phyloP scores from a whole-genome alignment of 2,888 invertebrate species.

The Thelaira solivaga region DNA sequence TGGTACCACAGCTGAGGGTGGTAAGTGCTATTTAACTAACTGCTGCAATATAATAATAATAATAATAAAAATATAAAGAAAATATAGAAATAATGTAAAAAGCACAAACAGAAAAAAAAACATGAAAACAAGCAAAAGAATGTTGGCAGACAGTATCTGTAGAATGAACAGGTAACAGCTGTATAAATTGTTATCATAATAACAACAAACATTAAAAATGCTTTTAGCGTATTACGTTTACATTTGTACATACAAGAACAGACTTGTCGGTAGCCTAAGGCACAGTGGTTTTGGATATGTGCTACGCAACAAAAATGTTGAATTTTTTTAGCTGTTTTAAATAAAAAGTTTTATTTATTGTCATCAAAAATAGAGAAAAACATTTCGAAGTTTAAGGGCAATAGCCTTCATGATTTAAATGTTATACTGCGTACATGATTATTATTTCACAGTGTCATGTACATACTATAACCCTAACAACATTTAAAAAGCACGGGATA shows the following conservation, averaged over 20 bases:
- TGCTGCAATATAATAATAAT: conserved; percentile 30
- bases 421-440: no score
- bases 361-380: no score
- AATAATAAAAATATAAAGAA: conserved; percentile 1
- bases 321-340: no score
- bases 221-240: conserved; percentile 56
- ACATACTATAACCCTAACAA: no score
- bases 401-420: no score
- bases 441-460: no score
- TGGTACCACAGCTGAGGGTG: conserved; percentile 90
- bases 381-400: no score
- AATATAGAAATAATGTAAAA: conserved; percentile 12
- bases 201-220: conserved; percentile 64
- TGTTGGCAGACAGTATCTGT: conserved; percentile 56
- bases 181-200: conserved; percentile 65
- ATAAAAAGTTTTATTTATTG: no score
- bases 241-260: neutral
- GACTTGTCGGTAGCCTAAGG: neutral
- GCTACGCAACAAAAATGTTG: no score
- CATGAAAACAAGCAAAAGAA: conserved; percentile 1
- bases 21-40: conserved; percentile 75
- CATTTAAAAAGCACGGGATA: no score
- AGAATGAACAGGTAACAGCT: conserved; percentile 61
- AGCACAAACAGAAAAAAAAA: neutral
- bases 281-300: neutral